Evolutionary conservation across 2,888 invertebrate genomes (phyloP).

Genomic region (Aproaerema taeniolella): DNA sequence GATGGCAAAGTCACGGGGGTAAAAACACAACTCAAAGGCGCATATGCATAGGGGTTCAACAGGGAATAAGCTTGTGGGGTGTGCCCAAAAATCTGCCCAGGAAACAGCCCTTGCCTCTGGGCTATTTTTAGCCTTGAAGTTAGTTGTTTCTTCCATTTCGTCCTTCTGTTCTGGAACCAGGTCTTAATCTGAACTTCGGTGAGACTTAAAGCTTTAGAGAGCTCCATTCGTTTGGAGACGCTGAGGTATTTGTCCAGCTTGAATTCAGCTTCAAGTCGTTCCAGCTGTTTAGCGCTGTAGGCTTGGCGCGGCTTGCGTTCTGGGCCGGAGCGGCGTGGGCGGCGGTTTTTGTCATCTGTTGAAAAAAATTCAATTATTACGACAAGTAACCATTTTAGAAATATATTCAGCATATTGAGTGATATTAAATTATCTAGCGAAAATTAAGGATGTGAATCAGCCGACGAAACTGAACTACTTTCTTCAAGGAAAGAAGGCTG

Average conservation of each 20-base stretch:
- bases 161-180: slow-evolving; percentile 96
- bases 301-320: slow-evolving; percentile 97
- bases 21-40: slow-evolving; percentile 79
- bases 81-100: slow-evolving; percentile 82
- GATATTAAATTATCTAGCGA: background rate
- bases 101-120: slow-evolving; percentile 88
- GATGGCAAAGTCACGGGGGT: slow-evolving; percentile 70
- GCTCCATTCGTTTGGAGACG: slow-evolving; percentile 95
- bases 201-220: slow-evolving; percentile 91
- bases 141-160: slow-evolving; percentile 98
- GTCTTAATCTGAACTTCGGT: slow-evolving; percentile 98
- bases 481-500: too few species aligned
- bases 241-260: slow-evolving; percentile 97
- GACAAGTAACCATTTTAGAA: background rate
- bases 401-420: too few species aligned
- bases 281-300: slow-evolving; percentile 95
- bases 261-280: slow-evolving; percentile 94
- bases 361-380: slow-evolving; percentile 18
- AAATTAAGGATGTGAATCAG: background rate
- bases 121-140: slow-evolving; percentile 93
- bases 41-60: slow-evolving; percentile 78
- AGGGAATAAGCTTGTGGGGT: slow-evolving; percentile 79
- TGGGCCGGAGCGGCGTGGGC: slow-evolving; percentile 90
- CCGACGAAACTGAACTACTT: too few species aligned
- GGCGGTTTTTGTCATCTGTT: slow-evolving; percentile 87